These are phyloP conservation scores for Phyllopteryx taeniolatus DNA, from an alignment of 2,113 vertebrate genomes.

Conservation along the genomic window DNA sequence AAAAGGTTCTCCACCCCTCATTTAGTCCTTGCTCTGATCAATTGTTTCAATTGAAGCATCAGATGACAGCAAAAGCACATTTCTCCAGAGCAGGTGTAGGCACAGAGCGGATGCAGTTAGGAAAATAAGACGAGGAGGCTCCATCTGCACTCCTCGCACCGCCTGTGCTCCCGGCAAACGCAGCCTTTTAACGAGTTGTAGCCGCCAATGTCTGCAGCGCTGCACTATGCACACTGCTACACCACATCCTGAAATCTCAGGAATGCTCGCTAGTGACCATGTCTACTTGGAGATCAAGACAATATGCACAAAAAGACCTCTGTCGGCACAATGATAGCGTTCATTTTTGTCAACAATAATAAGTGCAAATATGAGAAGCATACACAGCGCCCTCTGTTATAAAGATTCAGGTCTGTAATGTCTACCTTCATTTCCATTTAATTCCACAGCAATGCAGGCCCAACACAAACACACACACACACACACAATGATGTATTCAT, in stretches of 20 bases:
- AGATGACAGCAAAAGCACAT: slow-evolving; percentile 31
- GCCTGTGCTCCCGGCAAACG: slow-evolving; percentile 55
- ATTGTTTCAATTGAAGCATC: slow-evolving; percentile 43
- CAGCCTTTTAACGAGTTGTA: slow-evolving; percentile 59
- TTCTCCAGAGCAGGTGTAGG: slow-evolving; percentile 55
- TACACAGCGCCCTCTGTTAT: background rate
- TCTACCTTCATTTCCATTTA: slow-evolving; percentile 1
- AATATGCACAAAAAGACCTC: slow-evolving; percentile 56
- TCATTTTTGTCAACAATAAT: slow-evolving; percentile 24
- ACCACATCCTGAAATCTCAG: slow-evolving; percentile 72
- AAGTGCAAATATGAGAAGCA: background rate
- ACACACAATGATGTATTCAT: background rate
- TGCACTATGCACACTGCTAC: slow-evolving; percentile 34
- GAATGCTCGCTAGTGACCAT: slow-evolving; percentile 61
- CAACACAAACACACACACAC: background rate
- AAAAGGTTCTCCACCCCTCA: background rate
- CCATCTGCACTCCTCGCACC: slow-evolving; percentile 51
- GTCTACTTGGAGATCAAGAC: slow-evolving; percentile 49
- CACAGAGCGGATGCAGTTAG: slow-evolving; percentile 48
- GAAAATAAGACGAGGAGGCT: slow-evolving; percentile 40
- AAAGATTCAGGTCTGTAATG: slow-evolving; percentile 1
- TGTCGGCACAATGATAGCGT: slow-evolving; percentile 42
- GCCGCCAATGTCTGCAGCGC: slow-evolving; percentile 39
- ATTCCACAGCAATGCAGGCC: slow-evolving; percentile 9
- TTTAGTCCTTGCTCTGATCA: slow-evolving; percentile 23